phyloP scores from a whole-genome alignment of 2,888 invertebrate species.

The Eugnorisma glareosa region DNA sequence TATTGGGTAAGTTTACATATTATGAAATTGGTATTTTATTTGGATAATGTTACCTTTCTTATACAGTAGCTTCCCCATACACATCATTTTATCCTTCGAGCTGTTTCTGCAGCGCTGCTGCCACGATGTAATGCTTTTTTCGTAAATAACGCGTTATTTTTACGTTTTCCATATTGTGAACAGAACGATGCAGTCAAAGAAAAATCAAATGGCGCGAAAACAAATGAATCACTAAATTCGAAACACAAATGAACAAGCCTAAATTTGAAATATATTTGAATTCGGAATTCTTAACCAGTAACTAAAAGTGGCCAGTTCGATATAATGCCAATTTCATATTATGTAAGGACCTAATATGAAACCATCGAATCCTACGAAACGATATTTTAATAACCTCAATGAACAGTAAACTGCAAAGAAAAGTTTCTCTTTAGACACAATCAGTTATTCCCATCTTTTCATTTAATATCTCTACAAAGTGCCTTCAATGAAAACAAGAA shows the following conservation, averaged over 20 bases:
- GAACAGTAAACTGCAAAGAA: neutral
- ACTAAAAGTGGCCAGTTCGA: neutral
- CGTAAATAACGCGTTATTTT: neutral
- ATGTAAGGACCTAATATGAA: too few species aligned
- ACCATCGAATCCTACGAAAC: neutral
- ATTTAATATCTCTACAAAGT: neutral
- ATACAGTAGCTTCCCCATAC: neutral
- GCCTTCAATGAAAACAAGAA: neutral
- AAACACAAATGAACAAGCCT: neutral
- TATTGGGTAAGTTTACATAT: neutral
- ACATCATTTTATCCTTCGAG: neutral
- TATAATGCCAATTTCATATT: neutral
- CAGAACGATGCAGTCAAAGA: neutral
- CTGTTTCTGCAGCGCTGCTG: neutral
- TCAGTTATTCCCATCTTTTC: neutral
- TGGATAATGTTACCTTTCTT: neutral
- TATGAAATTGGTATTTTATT: neutral
- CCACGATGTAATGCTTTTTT: neutral
- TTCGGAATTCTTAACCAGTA: neutral
- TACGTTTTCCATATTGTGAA: neutral
- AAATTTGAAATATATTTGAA: neutral
- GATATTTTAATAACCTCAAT: neutral
- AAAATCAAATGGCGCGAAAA: neutral
- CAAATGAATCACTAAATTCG: neutral
- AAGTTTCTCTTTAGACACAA: neutral